phyloP scores from a whole-genome alignment of 2,888 invertebrate genomes.

The Linnaemya tessellans region DNA sequence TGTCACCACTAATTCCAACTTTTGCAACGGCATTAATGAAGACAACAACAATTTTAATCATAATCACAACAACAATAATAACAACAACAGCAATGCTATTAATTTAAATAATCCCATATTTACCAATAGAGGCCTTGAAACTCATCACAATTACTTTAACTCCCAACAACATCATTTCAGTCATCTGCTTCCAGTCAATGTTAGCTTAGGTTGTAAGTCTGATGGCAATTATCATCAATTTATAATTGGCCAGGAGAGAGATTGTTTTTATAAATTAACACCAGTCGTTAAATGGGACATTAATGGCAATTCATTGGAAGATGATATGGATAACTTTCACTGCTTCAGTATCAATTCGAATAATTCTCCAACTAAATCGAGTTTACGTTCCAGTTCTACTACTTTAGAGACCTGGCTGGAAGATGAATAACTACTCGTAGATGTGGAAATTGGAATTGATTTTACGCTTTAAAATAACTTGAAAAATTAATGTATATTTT shows the following conservation, averaged over 20 bases:
- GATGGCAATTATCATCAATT: slow-evolving; percentile 79
- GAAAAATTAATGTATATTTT: not conserved
- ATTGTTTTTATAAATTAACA: slow-evolving; percentile 74
- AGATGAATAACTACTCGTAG: slow-evolving; percentile 78
- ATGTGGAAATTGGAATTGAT: not conserved
- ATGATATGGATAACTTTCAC: slow-evolving; percentile 74
- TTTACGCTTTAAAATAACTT: not conserved
- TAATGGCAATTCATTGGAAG: slow-evolving; percentile 81
- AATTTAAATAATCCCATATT: slow-evolving; percentile 50
- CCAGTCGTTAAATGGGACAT: slow-evolving; percentile 81
- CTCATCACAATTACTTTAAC: slow-evolving; percentile 55
- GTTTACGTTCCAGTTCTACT: slow-evolving; percentile 82
- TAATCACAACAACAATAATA: slow-evolving; percentile 48
- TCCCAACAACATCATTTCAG: slow-evolving; percentile 66
- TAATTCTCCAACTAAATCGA: slow-evolving; percentile 78
- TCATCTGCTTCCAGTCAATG: slow-evolving; percentile 76
- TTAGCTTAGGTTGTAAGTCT: slow-evolving; percentile 79
- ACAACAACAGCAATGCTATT: slow-evolving; percentile 61
- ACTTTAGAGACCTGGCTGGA: slow-evolving; percentile 83
- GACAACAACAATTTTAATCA: slow-evolving; percentile 35
- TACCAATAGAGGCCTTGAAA: slow-evolving; percentile 69
- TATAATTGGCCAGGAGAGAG: slow-evolving; percentile 78
- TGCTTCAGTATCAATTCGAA: slow-evolving; percentile 76
- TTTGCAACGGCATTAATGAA: slow-evolving; percentile 23
- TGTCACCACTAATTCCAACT: slow-evolving; percentile 57